Evolutionary conservation across 1,140 invertebrate species (phyloP).

Genomic region (Cydia splendana): DNA sequence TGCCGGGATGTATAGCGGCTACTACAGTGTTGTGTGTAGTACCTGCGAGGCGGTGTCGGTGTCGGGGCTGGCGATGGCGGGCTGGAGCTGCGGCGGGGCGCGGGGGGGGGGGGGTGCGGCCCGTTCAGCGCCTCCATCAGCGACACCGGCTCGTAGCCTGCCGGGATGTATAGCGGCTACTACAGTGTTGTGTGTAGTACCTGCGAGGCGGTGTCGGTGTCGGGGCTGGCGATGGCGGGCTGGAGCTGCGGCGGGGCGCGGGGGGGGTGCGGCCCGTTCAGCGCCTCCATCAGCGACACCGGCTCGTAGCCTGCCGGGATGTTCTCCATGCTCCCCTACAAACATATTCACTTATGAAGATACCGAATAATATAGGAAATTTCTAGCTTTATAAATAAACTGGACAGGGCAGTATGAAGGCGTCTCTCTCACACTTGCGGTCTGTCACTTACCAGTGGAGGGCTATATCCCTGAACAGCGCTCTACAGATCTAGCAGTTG

Average conservation of each 20-base stretch:
- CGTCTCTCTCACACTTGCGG: constrained; percentile 87
- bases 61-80: no score
- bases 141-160: no score
- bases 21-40: no score
- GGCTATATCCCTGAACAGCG: constrained; percentile 93
- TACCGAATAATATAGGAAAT: no score
- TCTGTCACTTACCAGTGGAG: constrained; percentile 40
- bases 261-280: constrained; percentile 94
- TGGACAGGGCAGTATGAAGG: constrained; percentile 97
- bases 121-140: no score
- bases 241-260: constrained; percentile 81
- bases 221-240: constrained; percentile 69
- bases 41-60: no score
- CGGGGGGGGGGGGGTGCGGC: no score
- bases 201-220: constrained; percentile 79
- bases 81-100: no score
- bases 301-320: constrained; percentile 96
- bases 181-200: constrained; percentile 40
- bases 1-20: no score
- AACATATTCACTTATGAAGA: no score
- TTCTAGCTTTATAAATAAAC: no score
- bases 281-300: constrained; percentile 97
- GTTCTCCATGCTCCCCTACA: constrained; percentile 84
- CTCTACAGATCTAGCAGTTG: constrained; percentile 98
- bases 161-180: no score